phyloP scores from a whole-genome alignment of 2,888 invertebrate genomes.

The Drosophila mettleri region DNA sequence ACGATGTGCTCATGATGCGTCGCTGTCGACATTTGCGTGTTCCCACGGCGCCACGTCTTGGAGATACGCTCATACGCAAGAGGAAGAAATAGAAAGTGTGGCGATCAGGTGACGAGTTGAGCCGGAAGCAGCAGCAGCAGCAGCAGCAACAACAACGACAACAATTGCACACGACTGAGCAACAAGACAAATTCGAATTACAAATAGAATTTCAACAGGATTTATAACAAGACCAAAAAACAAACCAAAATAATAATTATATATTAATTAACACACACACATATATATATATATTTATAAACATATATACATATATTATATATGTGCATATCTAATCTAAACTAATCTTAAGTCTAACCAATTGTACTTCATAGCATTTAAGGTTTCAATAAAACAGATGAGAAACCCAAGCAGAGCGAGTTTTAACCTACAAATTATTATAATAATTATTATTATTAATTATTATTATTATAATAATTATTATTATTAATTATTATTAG shows the following conservation, averaged over 20 bases:
- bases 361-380: constrained; percentile 77
- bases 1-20: constrained; percentile 88
- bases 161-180: constrained; percentile 67
- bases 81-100: constrained; percentile 58
- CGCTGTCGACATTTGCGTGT: constrained; percentile 91
- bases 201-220: constrained; percentile 58
- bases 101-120: constrained; percentile 21
- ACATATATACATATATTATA: not conserved
- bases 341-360: constrained; percentile 62
- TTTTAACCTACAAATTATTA: not conserved
- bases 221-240: constrained; percentile 69
- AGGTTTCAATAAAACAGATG: constrained; percentile 61
- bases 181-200: constrained; percentile 62
- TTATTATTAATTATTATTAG: too few species aligned
- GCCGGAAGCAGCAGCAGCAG: constrained; percentile 17
- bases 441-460: too few species aligned
- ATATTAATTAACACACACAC: constrained; percentile 10
- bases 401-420: constrained; percentile 3
- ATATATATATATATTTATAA: constrained; percentile 20
- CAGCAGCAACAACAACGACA: constrained; percentile 30
- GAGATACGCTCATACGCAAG: constrained; percentile 76
- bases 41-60: constrained; percentile 79
- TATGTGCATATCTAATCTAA: constrained; percentile 33
- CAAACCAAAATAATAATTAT: constrained; percentile 34
- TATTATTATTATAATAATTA: too few species aligned